Evolutionary conservation across 2,797 vertebrate genomes (phyloP), one percentile per base, ranked within the genome.

Genomic region (Ctenopoma kingsleyae): DNA sequence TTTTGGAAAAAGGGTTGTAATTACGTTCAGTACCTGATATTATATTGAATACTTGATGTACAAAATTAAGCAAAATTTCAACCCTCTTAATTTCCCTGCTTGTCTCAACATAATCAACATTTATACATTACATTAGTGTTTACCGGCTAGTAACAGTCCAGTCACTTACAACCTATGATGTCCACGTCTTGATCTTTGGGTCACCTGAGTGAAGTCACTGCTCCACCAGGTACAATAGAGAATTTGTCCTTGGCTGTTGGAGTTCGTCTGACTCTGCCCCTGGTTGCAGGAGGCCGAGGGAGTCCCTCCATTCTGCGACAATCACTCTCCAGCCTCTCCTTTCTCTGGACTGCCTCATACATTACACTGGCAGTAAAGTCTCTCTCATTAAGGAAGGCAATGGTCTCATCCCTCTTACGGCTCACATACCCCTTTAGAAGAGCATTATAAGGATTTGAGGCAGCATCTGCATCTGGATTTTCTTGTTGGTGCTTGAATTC

Each of bases 301-400:
- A 94, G 88, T 17, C 90, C 93, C 67, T 94, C 93, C 66, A 94
- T 76, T 58, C 69, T 82, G 40, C 87, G 65, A 40, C 72, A 25
- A 50, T 92, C 81, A 7, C 65, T 87, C 76, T 93, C 90, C 19
- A 89, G 69, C 75, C 93, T 85, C 63, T 94, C 91, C 52, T 40
- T 89, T 46, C 91, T 87, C 74, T 91, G 89, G 2, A 72, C 22
- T 8, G 81, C 88, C 75, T 94, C 92, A 8, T 80, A 48, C 82
- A 93, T 81, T 62, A 93, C 91, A 1, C 92, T 93, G 51, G 93
- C 90, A 16, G 90, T 91, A n/a, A 94, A 94, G 71, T 95, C 92
- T 85, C 78, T 91, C 81, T 93, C 85, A 9, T 93, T 93, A 25
- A 93, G 71, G 54, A 93, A 94, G n/a, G 91, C 90, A 1, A 93